Base-by-base conservation (phyloP, 2,113 vertebrate species). In the Lepisosteus osseus region DNA sequence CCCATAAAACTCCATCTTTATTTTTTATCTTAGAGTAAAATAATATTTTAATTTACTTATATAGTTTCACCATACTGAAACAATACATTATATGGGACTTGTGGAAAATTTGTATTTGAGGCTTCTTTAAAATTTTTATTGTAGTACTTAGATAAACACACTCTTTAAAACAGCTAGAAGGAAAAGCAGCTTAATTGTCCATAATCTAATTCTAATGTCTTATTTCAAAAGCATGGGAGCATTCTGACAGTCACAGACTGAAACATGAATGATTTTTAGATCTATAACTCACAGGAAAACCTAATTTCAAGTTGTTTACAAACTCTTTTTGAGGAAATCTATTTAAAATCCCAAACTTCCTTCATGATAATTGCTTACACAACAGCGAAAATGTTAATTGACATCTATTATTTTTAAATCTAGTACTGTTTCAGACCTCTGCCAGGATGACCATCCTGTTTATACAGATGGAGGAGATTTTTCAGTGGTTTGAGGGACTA, bases 311-410 rank as follows among this genome's bases (percentile, higher is more conserved):
- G 13, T 76, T 82, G 77, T 86, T 87, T 85, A 84, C 82, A 78
- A 76, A 77, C 59, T 69, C 73, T 11, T 4, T 77, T 82, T 80
- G 77, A 82, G 83, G 79, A 79, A 79, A 82, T 76, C 80, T 87
- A 83, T 81, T 84, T 68, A 72, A 81, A 79, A 85, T 88, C 81
- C 82, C 63, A 85, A 84, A 87, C 80, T 90, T 92, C 89, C 87
- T 85, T 74, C 78, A 72, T 80, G 82, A 72, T 86, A 84, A 80
- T 75, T 82, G 76, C 77, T 80, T 84, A 67, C 81, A 62, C 76
- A 85, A 82, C 65, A 80, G 76, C 68, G 42, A 69, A 76, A 76
- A 3, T 42, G 74, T 76, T 15, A 51, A 51, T 51, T 17, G 57
- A 59, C 14, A 13, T 6, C 57, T 59, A 59, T 59, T 59, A 59